These are phyloP conservation scores for Percopsis omiscomaycus DNA, from an alignment of 2,797 vertebrate genomes.

Conservation along the genomic window DNA sequence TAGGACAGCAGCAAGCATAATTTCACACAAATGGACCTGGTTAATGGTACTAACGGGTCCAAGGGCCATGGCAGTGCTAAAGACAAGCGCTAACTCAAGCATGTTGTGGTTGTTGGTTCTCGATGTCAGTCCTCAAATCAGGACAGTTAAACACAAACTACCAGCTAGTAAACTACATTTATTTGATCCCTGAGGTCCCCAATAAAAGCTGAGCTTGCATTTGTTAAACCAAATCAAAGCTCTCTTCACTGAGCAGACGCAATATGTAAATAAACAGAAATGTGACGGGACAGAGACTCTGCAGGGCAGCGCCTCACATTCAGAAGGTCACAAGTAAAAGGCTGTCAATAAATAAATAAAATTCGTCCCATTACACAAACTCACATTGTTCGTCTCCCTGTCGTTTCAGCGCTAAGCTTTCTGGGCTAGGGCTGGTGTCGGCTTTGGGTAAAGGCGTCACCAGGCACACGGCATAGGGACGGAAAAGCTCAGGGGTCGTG, in stretches of 20 bases:
- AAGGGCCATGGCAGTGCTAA: not conserved
- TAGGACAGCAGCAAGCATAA: too few relatives aligned
- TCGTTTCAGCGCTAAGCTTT: conserved; percentile 68
- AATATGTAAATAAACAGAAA: not conserved
- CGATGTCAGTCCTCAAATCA: too few relatives aligned
- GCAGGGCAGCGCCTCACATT: not conserved
- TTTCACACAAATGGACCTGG: not conserved
- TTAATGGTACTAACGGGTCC: not conserved
- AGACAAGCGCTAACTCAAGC: not conserved
- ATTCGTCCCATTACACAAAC: conserved; percentile 43
- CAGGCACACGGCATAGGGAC: conserved; percentile 79
- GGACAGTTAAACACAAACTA: too few relatives aligned
- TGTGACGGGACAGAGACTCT: not conserved
- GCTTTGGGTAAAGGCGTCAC: conserved; percentile 75
- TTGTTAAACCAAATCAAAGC: not conserved
- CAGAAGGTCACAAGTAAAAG: not conserved
- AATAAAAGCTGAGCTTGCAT: not conserved
- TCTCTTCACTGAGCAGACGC: not conserved
- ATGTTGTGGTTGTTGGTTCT: not conserved
- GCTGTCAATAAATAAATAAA: not conserved
- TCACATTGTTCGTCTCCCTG: conserved; percentile 85
- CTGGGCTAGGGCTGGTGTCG: conserved; percentile 78
- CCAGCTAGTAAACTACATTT: too few relatives aligned
- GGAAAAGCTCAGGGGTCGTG: conserved; percentile 60
- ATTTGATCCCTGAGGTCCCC: too few relatives aligned